Percentiles rank a stretch among this genome's conserved stretches.
Conservation (phyloP, 2,888 invertebrate species). For the Dilophus febrilis region DNA sequence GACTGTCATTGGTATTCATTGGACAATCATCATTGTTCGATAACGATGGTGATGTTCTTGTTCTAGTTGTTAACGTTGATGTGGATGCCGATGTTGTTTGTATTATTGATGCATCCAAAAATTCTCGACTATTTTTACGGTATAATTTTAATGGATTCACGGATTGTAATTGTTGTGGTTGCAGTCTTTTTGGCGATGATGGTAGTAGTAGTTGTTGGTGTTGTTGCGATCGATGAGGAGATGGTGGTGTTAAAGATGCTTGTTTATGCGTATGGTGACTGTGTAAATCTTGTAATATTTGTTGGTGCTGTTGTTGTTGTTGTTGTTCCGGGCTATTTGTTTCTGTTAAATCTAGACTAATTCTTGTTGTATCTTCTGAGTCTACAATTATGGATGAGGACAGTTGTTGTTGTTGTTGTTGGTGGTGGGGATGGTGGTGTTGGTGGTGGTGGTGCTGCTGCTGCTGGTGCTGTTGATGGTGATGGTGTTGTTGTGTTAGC, state of each 20-base stretch:
- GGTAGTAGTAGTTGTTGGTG: conserved; percentile 19
- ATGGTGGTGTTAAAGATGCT: too few species aligned
- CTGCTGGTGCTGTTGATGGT: conserved; percentile 12
- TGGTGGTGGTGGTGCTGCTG: conserved; percentile 15
- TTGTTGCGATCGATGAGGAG: conserved; percentile 26
- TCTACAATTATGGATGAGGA: conserved; percentile 12
- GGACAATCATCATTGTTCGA: conserved; percentile 20
- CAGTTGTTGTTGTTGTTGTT: conserved; percentile 20
- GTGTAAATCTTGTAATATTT: conserved; percentile 13
- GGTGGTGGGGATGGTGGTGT: conserved; percentile 10
- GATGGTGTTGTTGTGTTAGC: conserved; percentile 17
- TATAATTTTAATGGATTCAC: conserved; percentile 26
- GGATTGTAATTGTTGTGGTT: conserved; percentile 2
- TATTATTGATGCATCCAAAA: conserved; percentile 14
- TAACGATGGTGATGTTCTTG: conserved; percentile 20
- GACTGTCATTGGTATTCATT: conserved; percentile 11
- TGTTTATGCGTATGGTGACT: conserved; percentile 15
- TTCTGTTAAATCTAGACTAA: conserved; percentile 10
- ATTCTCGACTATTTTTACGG: conserved; percentile 16
- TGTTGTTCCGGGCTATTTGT: conserved; percentile 9
- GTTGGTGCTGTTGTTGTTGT: too few species aligned
- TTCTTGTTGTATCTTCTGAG: conserved; percentile 7
- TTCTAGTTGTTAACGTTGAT: conserved; percentile 26
- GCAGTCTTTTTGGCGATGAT: conserved; percentile 11
- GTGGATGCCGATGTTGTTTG: conserved; percentile 14